phyloP scores from a whole-genome alignment of 2,888 invertebrate genomes.

The Ptilodon capucinus region DNA sequence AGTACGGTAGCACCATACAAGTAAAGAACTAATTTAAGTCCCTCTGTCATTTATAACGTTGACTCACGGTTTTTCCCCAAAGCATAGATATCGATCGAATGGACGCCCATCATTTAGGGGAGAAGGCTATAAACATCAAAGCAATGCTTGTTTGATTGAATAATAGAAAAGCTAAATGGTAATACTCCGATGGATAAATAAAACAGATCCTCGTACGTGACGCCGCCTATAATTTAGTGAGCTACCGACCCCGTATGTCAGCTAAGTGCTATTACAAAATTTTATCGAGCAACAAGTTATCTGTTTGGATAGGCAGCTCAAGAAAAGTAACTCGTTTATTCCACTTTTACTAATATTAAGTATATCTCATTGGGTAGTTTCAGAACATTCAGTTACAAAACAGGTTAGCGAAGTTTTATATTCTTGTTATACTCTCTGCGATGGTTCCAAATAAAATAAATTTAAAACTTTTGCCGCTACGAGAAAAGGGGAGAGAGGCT shows the following conservation, averaged over 20 bases:
- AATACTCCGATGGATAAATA: conserved; percentile 29
- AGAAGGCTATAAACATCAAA: conserved; percentile 60
- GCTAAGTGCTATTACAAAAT: conserved; percentile 16
- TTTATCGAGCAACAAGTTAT: no score
- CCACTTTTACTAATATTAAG: no score
- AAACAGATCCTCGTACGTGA: conserved; percentile 43
- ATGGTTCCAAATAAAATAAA: conserved; percentile 16
- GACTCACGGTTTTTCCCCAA: conserved; percentile 68
- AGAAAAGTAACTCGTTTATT: no score
- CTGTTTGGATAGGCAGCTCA: no score
- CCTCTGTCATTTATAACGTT: conserved; percentile 33
- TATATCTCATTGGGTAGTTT: neutral
- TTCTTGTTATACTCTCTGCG: conserved; percentile 15
- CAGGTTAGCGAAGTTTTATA: conserved; percentile 23
- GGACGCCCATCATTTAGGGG: conserved; percentile 58
- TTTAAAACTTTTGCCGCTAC: conserved; percentile 18
- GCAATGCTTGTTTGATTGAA: conserved; percentile 61
- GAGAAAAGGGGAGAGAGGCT: conserved; percentile 20
- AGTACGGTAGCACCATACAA: neutral
- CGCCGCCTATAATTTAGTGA: conserved; percentile 29
- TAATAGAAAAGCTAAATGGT: conserved; percentile 53
- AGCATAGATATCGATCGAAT: conserved; percentile 55
- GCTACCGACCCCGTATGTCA: conserved; percentile 6
- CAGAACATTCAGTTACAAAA: conserved; percentile 7
- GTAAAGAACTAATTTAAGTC: conserved; percentile 3